Percentiles rank a stretch among this genome's conserved stretches.
Evolutionary conservation across 2,113 vertebrate species (phyloP).

Genomic region (Gymnarchus niloticus): DNA sequence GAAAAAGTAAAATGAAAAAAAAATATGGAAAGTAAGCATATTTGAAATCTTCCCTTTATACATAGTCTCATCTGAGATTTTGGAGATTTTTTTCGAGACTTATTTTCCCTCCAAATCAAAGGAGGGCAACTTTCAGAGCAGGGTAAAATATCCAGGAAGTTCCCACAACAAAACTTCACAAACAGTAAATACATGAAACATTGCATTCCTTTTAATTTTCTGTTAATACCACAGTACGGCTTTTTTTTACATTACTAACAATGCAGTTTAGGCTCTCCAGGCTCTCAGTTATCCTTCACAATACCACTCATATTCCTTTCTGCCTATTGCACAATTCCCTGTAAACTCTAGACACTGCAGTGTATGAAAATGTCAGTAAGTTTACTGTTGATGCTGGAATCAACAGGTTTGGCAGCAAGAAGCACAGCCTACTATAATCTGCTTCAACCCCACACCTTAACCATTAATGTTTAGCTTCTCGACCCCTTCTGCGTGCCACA

Average conservation of each 20-base stretch:
- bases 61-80: conserved; percentile 39
- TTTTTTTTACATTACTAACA: too few relatives aligned
- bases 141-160: too few relatives aligned
- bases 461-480: neutral
- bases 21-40: conserved; percentile 42
- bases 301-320: neutral
- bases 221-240: too few relatives aligned
- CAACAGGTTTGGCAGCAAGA: neutral
- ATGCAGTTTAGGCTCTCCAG: too few relatives aligned
- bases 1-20: conserved; percentile 54
- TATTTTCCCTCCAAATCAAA: conserved; percentile 31
- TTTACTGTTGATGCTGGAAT: neutral
- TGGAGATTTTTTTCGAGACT: conserved; percentile 8
- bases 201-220: neutral
- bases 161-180: too few relatives aligned
- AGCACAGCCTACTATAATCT: neutral
- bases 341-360: neutral
- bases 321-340: neutral
- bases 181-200: neutral
- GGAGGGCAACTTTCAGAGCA: conserved; percentile 41
- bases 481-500: neutral
- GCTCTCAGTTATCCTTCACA: too few relatives aligned
- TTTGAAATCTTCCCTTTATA: conserved; percentile 46
- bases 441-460: neutral
- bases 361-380: neutral